Evolutionary conservation across 1,140 invertebrate genomes (phyloP), one percentile per base, ranked within the genome.

Genomic region (Rhysida immarginata): DNA sequence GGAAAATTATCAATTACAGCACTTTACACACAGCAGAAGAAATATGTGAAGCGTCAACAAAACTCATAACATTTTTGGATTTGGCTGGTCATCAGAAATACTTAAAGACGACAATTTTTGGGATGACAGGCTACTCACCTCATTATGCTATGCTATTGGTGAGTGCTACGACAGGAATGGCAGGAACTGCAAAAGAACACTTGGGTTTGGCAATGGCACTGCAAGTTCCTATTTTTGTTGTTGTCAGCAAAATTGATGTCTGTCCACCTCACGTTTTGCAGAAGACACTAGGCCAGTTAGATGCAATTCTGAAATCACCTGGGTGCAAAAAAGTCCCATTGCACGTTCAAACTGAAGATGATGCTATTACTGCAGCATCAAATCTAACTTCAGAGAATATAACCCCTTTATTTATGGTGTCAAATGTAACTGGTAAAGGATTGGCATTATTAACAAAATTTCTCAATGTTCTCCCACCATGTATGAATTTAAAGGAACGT

Each of bases 31-130:
- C 86, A 0, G 83, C 92, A 0, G 94, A 97, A 70, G 88, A 96
- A 64, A 96, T 98, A 48, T 91, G 87, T 61, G 88, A 93, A 62
- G 75, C 81, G 54, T 89, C 87, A 1, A 82, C 85, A 3, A 95
- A 94, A 72, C 72, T 96, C 35, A 85, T 98, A 0, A 94, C 91
- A 1, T 89, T 98, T 63, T 84, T 98, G 64, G 96, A 99, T 75
- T 74, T 98, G 58, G 94, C 94, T 3, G 96, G 95, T 0, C 92
- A 98, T 74, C 82, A 85, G 59, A 96, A 97, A 68, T 99, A 98
- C 69, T 76, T 97, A 61, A 80, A 86, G 62, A 98, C 95, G 56
- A 98, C 96, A 8, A 81, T 97, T 27, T 85, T 94, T 65, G 94
- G 94, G 0, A 71, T 98, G 1, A 91, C 86, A 11, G 91, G 91